A percentile compares a stretch with the other conserved stretches of the same genome.
Evolutionary conservation across 2,797 vertebrate genomes (phyloP).

Genomic region (Cuculus canorus): DNA sequence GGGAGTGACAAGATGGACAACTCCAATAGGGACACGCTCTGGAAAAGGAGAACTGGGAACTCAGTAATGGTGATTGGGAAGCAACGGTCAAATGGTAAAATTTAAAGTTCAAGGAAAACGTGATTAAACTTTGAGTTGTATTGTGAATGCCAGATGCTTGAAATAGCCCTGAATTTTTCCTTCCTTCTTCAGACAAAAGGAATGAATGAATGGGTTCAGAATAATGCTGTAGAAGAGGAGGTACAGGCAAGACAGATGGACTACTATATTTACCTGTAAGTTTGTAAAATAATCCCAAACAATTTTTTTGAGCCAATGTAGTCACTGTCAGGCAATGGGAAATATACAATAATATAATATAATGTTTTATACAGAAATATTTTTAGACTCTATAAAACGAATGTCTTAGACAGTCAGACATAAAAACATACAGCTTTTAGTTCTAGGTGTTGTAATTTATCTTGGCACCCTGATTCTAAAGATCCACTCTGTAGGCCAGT

Average conservation of each 20-base stretch:
- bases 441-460: background rate
- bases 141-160: background rate
- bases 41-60: background rate
- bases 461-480: slow-evolving; percentile 1
- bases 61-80: background rate
- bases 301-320: background rate
- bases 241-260: background rate
- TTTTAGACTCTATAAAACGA: background rate
- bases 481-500: background rate
- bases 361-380: background rate
- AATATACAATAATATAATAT: too few relatives aligned
- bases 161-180: background rate
- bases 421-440: background rate
- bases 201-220: background rate
- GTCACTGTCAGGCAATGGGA: background rate
- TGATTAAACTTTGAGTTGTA: background rate
- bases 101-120: background rate
- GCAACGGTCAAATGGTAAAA: background rate
- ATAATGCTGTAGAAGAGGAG: background rate
- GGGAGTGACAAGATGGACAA: background rate
- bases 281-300: background rate
- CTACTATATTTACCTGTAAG: background rate
- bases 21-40: background rate
- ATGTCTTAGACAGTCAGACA: background rate
- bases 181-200: background rate